Conservation (phyloP, 2,888 invertebrate species). For the Gonocerus acuteangulatus region DNA sequence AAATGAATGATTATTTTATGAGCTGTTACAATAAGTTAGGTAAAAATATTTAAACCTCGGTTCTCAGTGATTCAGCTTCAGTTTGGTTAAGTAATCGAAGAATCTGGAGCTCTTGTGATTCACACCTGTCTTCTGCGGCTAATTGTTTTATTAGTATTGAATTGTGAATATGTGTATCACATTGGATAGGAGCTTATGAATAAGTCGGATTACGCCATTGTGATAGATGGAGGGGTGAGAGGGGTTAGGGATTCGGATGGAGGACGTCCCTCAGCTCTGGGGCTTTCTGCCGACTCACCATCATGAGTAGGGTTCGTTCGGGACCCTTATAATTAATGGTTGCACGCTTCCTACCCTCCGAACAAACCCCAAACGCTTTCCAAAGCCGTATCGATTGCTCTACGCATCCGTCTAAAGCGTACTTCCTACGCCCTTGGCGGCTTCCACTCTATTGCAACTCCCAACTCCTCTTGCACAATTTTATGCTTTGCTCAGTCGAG, state of each 20-base stretch:
- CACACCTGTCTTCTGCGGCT: too few relatives aligned
- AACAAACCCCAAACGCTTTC: not conserved
- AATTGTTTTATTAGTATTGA: too few relatives aligned
- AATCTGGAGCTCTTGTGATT: too few relatives aligned
- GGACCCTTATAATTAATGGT: slow-evolving; percentile 26
- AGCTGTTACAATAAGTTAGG: too few relatives aligned
- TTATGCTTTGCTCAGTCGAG: not conserved
- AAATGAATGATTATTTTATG: too few relatives aligned
- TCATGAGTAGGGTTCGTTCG: slow-evolving; percentile 8
- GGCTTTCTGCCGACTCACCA: slow-evolving; percentile 12
- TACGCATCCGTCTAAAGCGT: slow-evolving; percentile 19
- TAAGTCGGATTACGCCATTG: slow-evolving; percentile 6
- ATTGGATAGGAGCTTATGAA: too few relatives aligned
- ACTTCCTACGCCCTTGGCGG: slow-evolving; percentile 22
- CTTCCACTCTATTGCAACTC: slow-evolving; percentile 16
- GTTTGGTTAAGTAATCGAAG: too few relatives aligned
- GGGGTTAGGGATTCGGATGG: not conserved
- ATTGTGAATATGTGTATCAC: too few relatives aligned
- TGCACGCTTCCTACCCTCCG: slow-evolving; percentile 9
- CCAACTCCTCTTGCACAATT: slow-evolving; percentile 8
- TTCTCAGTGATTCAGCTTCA: too few relatives aligned
- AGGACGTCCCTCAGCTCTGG: not conserved
- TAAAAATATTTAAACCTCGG: too few relatives aligned
- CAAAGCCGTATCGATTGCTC: slow-evolving; percentile 18
- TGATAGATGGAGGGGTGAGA: not conserved